Evolutionary conservation across 2,888 invertebrate genomes (phyloP).

Genomic region (Acanthopleura granulata): DNA sequence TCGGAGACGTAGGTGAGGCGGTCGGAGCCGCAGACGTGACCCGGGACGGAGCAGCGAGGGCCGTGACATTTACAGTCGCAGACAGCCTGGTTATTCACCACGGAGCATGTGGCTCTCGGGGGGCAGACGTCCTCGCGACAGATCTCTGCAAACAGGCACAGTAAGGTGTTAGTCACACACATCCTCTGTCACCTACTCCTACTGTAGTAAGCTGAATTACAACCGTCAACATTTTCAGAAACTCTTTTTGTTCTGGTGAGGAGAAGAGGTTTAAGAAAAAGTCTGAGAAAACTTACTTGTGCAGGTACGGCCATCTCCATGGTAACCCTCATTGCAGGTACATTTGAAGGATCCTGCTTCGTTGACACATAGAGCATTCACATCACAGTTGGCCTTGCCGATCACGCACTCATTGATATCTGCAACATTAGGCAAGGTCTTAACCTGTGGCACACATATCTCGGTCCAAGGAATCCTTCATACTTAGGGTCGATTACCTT

Average conservation of each 20-base stretch:
- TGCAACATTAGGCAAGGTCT: constrained; percentile 15
- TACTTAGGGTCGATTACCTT: not conserved
- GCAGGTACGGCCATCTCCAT: constrained; percentile 13
- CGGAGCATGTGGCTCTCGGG: not conserved
- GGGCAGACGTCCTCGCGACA: not conserved
- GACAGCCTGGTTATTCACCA: not conserved
- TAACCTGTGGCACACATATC: too few species aligned
- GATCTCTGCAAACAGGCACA: not conserved
- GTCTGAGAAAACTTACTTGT: too few species aligned
- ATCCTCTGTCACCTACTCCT: too few species aligned
- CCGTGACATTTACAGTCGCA: constrained; percentile 3
- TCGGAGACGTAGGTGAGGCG: constrained; percentile 39
- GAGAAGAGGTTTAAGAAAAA: too few species aligned
- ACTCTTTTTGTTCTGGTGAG: too few species aligned
- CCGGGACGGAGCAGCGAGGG: not conserved
- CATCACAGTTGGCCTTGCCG: constrained; percentile 78
- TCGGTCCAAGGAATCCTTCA: too few species aligned
- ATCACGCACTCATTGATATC: constrained; percentile 32
- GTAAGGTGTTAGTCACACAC: too few species aligned
- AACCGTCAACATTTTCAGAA: too few species aligned
- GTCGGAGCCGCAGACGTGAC: constrained; percentile 54
- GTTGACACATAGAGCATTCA: constrained; percentile 89
- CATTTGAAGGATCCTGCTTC: constrained; percentile 90
- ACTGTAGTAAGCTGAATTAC: too few species aligned
- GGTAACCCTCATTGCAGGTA: constrained; percentile 76